Conservation (phyloP, 2,888 invertebrate genomes). For the Eupithecia subumbrata region DNA sequence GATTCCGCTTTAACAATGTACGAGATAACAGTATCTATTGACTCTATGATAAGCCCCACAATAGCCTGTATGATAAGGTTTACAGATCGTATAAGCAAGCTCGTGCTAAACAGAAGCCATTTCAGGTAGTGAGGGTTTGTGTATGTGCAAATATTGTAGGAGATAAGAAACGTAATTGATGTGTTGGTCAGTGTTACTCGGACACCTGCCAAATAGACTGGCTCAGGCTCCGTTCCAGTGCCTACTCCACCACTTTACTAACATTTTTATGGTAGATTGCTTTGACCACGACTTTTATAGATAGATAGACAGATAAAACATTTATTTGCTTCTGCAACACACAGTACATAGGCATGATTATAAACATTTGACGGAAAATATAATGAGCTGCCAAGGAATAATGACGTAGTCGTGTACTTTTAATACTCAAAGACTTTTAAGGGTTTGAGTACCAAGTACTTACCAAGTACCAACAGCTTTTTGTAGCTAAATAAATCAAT, state of each 20-base stretch:
- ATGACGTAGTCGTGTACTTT: too few species aligned
- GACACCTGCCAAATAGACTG: conserved; percentile 41
- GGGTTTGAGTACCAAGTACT: background rate
- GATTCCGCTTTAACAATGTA: conserved; percentile 33
- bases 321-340: too few species aligned
- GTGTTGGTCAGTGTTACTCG: conserved; percentile 35
- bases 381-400: too few species aligned
- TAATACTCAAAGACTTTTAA: too few species aligned
- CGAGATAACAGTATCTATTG: conserved; percentile 35
- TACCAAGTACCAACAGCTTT: background rate
- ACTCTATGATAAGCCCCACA: conserved; percentile 34
- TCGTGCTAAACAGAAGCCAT: conserved; percentile 45
- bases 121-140: conserved; percentile 43
- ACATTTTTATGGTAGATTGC: background rate
- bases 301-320: background rate
- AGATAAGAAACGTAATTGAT: conserved; percentile 47
- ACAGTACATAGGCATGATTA: too few species aligned
- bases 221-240: conserved; percentile 31
- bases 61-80: conserved; percentile 43
- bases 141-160: conserved; percentile 41
- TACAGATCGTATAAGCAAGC: conserved; percentile 44
- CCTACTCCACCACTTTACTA: background rate
- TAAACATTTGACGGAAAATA: too few species aligned
- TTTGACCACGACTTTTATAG: background rate
- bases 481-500: background rate